A percentile compares a stretch with the other conserved stretches of the same genome.
phyloP scores from a whole-genome alignment of 2,113 vertebrate genomes.

The Lepidothrix coronata region DNA sequence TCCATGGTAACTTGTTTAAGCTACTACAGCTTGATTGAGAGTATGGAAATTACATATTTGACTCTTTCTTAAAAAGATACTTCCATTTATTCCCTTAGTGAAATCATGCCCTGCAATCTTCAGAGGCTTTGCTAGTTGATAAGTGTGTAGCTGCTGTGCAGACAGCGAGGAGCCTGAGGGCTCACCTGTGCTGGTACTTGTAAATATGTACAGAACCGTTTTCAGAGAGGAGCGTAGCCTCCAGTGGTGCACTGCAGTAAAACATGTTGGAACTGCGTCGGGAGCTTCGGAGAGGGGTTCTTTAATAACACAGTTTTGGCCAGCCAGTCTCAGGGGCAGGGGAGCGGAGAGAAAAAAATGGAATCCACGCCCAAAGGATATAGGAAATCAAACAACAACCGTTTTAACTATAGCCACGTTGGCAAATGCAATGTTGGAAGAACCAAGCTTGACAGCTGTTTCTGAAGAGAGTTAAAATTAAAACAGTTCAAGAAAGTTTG shows the following conservation, averaged over 20 bases:
- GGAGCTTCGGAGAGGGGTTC: neutral
- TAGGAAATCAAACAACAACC: neutral
- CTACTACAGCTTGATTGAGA: neutral
- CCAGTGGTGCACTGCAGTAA: neutral
- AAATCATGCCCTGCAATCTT: neutral
- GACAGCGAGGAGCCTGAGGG: neutral
- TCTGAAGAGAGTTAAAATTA: neutral
- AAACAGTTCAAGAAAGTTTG: neutral
- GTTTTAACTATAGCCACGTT: neutral
- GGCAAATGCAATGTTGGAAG: neutral
- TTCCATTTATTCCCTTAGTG: neutral
- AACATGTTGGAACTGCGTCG: neutral
- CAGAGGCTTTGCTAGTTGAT: neutral
- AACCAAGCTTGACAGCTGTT: neutral
- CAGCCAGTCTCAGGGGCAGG: fast-evolving
- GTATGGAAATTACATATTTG: neutral
- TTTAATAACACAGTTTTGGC: neutral
- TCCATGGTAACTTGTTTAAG: neutral
- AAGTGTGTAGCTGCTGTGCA: neutral
- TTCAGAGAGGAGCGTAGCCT: neutral
- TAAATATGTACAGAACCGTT: neutral
- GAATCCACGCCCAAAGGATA: neutral
- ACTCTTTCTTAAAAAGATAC: neutral
- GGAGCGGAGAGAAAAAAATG: neutral
- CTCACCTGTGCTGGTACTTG: neutral